A percentile compares a stretch with the other conserved stretches of the same genome.
Conservation (phyloP, 1,140 invertebrate genomes). For the Nylanderia fulva region DNA sequence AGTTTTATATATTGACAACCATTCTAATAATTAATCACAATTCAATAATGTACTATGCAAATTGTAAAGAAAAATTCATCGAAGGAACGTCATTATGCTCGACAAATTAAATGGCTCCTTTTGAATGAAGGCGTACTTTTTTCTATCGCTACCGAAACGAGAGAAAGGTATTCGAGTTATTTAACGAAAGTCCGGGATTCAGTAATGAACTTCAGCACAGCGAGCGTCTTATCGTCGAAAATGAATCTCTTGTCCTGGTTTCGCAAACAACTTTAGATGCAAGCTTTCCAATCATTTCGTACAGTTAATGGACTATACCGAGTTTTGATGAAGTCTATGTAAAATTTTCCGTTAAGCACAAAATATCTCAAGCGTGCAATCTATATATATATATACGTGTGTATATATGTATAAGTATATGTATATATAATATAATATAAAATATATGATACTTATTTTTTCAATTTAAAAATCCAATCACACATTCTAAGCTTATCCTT, state of each 20-base stretch:
- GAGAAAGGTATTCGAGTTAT: constrained; percentile 32
- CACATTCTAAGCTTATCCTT: background rate
- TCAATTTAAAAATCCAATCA: too few relatives aligned
- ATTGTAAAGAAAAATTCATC: background rate
- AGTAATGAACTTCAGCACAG: constrained; percentile 34
- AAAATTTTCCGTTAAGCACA: background rate
- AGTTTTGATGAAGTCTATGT: constrained; percentile 22
- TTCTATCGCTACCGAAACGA: constrained; percentile 20
- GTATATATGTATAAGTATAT: too few relatives aligned
- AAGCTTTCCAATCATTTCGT: constrained; percentile 15
- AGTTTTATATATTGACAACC: background rate
- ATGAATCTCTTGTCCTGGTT: constrained; percentile 42
- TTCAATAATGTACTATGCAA: constrained; percentile 1
- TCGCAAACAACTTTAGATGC: constrained; percentile 35
- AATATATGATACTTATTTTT: background rate
- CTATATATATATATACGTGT: background rate
- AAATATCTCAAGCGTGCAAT: background rate
- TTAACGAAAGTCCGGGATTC: constrained; percentile 35
- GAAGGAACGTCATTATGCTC: constrained; percentile 12
- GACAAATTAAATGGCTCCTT: constrained; percentile 37
- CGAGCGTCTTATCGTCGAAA: constrained; percentile 19
- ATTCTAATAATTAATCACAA: background rate
- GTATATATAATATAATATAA: background rate
- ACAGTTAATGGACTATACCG: background rate
- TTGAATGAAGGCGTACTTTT: constrained; percentile 32